These are phyloP conservation scores for Helostoma temminkii DNA, from an alignment of 2,797 vertebrate genomes.

Conservation along the genomic window DNA sequence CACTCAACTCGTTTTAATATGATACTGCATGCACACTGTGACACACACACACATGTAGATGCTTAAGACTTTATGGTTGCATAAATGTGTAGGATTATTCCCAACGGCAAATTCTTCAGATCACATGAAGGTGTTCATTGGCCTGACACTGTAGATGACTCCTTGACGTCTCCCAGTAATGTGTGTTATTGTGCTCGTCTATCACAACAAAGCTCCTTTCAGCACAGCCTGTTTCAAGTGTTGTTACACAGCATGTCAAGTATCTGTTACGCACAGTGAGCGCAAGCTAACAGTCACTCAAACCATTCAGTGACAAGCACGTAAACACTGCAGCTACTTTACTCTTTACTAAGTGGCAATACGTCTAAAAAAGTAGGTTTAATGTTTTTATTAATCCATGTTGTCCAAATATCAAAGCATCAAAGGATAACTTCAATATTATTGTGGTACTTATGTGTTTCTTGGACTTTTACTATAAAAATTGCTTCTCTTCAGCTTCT, in stretches of 20 bases:
- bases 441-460: not conserved
- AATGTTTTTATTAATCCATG: slow-evolving; percentile 21
- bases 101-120: slow-evolving; percentile 17
- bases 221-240: not conserved
- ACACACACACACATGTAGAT: not conserved
- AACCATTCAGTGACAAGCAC: not conserved
- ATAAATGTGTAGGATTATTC: slow-evolving; percentile 4
- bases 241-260: not conserved
- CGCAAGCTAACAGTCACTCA: not conserved
- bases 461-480: no score
- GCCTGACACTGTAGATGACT: not conserved
- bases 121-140: slow-evolving; percentile 1
- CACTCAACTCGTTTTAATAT: not conserved
- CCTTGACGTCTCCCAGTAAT: not conserved
- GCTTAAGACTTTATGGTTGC: not conserved
- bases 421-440: not conserved
- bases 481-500: not conserved
- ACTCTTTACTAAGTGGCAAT: not conserved
- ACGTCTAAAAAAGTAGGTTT: slow-evolving; percentile 7
- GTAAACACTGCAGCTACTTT: slow-evolving; percentile 5
- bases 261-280: not conserved
- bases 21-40: not conserved
- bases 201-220: slow-evolving; percentile 3
- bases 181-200: not conserved
- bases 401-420: not conserved